Evolutionary conservation across 2,113 vertebrate species (phyloP).

Genomic region (Channa maculata): DNA sequence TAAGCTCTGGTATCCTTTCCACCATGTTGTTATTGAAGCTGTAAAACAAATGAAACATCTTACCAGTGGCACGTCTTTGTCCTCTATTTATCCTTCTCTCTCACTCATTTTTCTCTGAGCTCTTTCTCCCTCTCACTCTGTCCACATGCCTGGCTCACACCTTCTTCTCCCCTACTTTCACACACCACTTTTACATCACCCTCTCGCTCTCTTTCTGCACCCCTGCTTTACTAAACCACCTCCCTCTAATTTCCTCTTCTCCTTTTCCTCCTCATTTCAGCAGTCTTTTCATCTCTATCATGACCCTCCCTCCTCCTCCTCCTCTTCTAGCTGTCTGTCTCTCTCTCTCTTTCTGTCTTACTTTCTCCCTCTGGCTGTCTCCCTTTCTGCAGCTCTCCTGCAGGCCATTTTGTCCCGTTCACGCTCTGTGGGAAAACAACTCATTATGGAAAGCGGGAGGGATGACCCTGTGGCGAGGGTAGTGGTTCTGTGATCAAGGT

Average conservation of each 20-base stretch:
- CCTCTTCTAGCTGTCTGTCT: constrained; percentile 16
- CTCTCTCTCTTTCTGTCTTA: constrained; percentile 14
- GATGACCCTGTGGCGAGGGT: constrained; percentile 61
- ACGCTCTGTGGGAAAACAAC: constrained; percentile 84
- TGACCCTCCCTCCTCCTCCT: constrained; percentile 6
- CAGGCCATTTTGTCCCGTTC: constrained; percentile 73
- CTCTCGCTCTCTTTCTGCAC: constrained; percentile 6
- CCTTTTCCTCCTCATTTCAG: constrained; percentile 43
- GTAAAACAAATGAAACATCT: constrained; percentile 60
- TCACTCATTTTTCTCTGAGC: constrained; percentile 46
- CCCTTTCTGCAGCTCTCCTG: constrained; percentile 48
- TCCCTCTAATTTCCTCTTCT: constrained; percentile 47
- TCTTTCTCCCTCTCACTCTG: constrained; percentile 35
- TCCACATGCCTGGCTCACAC: constrained; percentile 51
- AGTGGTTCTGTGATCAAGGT: constrained; percentile 76
- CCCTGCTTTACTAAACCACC: constrained; percentile 30
- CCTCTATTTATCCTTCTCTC: constrained; percentile 34
- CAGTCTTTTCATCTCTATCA: constrained; percentile 31
- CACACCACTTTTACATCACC: constrained; percentile 36
- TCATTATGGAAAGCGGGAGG: constrained; percentile 76
- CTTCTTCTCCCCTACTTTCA: constrained; percentile 42
- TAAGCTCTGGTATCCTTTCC: background rate
- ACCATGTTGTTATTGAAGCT: constrained; percentile 12
- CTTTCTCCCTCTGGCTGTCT: constrained; percentile 23
- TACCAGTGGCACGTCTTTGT: constrained; percentile 63